Base-by-base conservation (phyloP, 2,113 vertebrate genomes). In the Corydoras maculifer region DNA sequence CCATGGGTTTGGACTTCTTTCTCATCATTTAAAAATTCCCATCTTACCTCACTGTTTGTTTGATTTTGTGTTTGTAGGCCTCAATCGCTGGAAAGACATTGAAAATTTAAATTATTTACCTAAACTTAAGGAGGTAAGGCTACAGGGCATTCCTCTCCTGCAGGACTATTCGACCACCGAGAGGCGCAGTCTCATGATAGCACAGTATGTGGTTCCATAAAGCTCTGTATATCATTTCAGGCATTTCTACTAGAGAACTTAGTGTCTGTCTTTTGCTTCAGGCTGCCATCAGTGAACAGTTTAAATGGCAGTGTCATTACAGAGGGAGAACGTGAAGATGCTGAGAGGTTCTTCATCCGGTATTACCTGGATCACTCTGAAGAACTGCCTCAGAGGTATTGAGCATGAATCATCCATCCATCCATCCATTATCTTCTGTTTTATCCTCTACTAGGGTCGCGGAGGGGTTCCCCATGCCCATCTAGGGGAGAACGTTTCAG, bases 281-380 rank as follows among this genome's bases (percentile, higher is more conserved):
- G 97, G 77, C 90, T 99, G 82, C 95, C 95, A 2, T 91, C 90
- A 0, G 90, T 99, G 72, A 82, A 87, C 48, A 86, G 90, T 74
- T 92, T 99, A 53, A 99, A 99, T 0, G 95, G 97, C 65, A 99
- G 97, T 60, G 91, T 91, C 43, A 90, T 99, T 73, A 91, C 84
- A 0, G 93, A 93, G 0, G 89, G 90, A 11, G 97, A 99, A 75
- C 90, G 96, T 55, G 95, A 98, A 78, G 97, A 98, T 58, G 94
- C 97, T 0, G 97, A 99, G 84, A 87, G 97, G 7, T 99, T 98
- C 85, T 99, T 98, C 81, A 96, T 99, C 69, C 95, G 97, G 25
- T 95, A 96, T 35, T 85, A 97, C 74, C 83, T 94, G 75, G 91
- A 94, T 75, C 88, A 88, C 75, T 92, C 96, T 0, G 91, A 94